Conservation (phyloP, 2,113 vertebrate genomes). For the Elephantulus edwardii region DNA sequence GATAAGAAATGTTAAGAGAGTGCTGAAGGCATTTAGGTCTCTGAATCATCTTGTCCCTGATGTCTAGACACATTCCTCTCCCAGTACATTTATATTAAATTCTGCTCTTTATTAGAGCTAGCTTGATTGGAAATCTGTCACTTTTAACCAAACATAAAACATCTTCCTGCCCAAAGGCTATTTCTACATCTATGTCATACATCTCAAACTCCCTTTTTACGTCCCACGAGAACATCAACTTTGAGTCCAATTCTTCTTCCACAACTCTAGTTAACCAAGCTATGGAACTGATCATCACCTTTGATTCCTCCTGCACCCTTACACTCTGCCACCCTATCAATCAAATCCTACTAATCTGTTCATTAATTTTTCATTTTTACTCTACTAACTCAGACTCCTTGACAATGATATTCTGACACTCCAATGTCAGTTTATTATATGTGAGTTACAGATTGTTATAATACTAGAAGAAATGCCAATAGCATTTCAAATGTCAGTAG, state of each 20-base stretch:
- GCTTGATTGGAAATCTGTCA: background rate
- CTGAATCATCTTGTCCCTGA: background rate
- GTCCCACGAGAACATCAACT: background rate
- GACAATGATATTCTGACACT: background rate
- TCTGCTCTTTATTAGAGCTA: background rate
- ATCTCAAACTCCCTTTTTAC: background rate
- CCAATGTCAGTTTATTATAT: background rate
- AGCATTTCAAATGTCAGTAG: background rate
- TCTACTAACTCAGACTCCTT: background rate
- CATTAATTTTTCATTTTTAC: background rate
- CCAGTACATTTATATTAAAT: background rate
- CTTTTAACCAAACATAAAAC: constrained; percentile 28
- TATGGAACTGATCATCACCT: background rate
- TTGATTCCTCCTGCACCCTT: background rate
- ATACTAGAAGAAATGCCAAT: background rate
- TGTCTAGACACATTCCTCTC: background rate
- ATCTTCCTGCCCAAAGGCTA: background rate
- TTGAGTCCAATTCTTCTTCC: background rate
- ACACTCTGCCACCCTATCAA: background rate
- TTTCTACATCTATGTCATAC: background rate
- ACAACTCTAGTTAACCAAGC: background rate
- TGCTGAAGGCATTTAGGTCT: background rate
- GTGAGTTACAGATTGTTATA: background rate
- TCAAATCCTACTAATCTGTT: background rate
- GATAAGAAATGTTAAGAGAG: background rate